phyloP scores from a whole-genome alignment of 2,888 invertebrate species.

The Drosophila cracens region DNA sequence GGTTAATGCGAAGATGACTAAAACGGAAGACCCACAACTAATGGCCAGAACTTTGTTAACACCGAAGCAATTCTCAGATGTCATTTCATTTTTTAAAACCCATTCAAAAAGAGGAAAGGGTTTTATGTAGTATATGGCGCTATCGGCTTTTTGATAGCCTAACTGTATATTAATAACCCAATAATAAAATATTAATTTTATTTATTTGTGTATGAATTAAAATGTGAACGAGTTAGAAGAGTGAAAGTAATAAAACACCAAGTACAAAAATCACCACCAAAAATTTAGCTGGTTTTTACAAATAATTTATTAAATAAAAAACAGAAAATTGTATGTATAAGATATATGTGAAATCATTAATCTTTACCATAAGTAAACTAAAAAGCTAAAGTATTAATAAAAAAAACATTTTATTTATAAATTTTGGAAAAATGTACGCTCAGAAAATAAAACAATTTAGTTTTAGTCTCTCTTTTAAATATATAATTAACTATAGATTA shows the following conservation, averaged over 20 bases:
- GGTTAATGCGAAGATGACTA: too few species aligned
- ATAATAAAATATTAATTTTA: background rate
- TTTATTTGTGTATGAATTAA: background rate
- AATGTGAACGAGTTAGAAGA: background rate
- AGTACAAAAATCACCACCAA: background rate
- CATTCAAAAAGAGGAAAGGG: background rate
- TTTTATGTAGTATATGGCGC: background rate
- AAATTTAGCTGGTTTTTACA: rapidly evolving
- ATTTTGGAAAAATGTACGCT: background rate
- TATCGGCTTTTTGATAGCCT: background rate
- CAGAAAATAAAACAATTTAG: too few species aligned
- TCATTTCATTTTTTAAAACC: background rate
- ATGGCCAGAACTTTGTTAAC: background rate
- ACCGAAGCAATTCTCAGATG: background rate
- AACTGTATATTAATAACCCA: background rate
- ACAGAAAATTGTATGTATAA: too few species aligned
- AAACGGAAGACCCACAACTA: background rate
- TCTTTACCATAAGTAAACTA: too few species aligned
- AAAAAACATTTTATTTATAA: too few species aligned
- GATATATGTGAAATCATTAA: background rate
- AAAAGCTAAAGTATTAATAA: too few species aligned
- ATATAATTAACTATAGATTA: background rate
- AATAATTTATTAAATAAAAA: background rate
- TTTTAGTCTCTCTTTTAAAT: too few species aligned
- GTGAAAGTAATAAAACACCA: background rate